A percentile compares a stretch with the other conserved stretches of the same genome.
phyloP scores from a whole-genome alignment of 1,140 invertebrate genomes.

The Uloborus diversus region DNA sequence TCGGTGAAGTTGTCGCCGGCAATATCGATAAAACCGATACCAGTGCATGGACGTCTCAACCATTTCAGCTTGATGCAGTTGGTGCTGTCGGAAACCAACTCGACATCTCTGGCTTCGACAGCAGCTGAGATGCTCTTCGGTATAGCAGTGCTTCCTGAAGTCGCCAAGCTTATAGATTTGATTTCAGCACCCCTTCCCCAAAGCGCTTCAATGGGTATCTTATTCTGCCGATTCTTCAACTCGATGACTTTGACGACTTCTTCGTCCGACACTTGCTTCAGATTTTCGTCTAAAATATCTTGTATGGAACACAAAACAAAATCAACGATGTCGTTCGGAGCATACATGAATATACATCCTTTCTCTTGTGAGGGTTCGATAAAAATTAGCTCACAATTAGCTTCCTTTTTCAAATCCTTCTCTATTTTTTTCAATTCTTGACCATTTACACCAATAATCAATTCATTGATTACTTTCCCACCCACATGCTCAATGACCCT shows the following conservation, averaged over 20 bases:
- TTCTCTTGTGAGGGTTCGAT: conserved; percentile 13
- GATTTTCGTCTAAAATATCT: conserved; percentile 9
- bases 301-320: not conserved
- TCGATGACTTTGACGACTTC: not conserved
- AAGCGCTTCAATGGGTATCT: not conserved
- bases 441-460: conserved; percentile 7
- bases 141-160: not conserved
- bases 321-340: conserved; percentile 7
- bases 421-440: conserved; percentile 4
- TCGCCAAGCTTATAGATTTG: not conserved
- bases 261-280: conserved; percentile 9
- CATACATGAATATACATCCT: conserved; percentile 13
- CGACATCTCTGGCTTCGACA: not conserved
- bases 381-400: conserved; percentile 13
- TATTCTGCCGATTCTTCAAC: conserved; percentile 5
- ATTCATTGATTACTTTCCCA: conserved; percentile 22
- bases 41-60: conserved; percentile 21
- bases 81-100: not conserved
- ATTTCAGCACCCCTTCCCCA: conserved; percentile 25
- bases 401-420: conserved; percentile 9
- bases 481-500: conserved; percentile 17
- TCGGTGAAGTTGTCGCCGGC: not conserved
- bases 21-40: not conserved
- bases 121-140: not conserved
- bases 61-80: conserved; percentile 7